A percentile compares a stretch with the other conserved stretches of the same genome.
Conservation (phyloP, 2,797 vertebrate genomes). For the Austrolebias charrua region DNA sequence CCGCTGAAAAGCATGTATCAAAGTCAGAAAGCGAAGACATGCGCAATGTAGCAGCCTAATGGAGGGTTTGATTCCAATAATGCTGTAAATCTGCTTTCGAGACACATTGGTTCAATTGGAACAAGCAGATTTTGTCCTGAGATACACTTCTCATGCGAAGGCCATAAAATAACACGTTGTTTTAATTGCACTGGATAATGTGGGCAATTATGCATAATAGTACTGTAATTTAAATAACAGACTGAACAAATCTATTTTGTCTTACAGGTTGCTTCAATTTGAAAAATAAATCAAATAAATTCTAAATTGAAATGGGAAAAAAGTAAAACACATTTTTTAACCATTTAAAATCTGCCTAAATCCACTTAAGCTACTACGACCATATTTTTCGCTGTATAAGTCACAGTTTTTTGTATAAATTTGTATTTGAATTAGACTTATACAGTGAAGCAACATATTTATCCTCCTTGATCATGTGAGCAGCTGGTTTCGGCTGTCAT, state of each 20-base stretch:
- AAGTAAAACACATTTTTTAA: no score
- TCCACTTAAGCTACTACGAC: slow-evolving; percentile 1
- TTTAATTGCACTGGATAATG: slow-evolving; percentile 36
- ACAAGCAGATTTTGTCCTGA: slow-evolving; percentile 36
- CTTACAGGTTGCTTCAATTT: slow-evolving; percentile 11
- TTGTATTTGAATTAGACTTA: no score
- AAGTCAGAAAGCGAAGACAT: slow-evolving; percentile 33
- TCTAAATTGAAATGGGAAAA: slow-evolving; percentile 7
- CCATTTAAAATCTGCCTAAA: neutral
- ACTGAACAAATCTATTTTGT: slow-evolving; percentile 29
- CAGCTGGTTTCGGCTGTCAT: no score
- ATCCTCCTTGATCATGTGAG: no score
- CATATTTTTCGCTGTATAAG: no score
- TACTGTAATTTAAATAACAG: slow-evolving; percentile 42
- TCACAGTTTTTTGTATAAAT: no score
- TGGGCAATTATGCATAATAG: slow-evolving; percentile 38
- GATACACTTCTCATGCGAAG: slow-evolving; percentile 15
- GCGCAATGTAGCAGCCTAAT: slow-evolving; percentile 45
- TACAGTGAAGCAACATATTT: no score
- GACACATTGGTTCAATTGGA: slow-evolving; percentile 46
- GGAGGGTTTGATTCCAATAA: slow-evolving; percentile 42
- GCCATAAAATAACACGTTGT: slow-evolving; percentile 22
- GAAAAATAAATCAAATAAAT: slow-evolving; percentile 11
- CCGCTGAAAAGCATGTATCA: slow-evolving; percentile 35
- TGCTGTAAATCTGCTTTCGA: slow-evolving; percentile 32